Base-by-base conservation (phyloP, 2,797 vertebrate species). In the Platyrinchus mystaceus region DNA sequence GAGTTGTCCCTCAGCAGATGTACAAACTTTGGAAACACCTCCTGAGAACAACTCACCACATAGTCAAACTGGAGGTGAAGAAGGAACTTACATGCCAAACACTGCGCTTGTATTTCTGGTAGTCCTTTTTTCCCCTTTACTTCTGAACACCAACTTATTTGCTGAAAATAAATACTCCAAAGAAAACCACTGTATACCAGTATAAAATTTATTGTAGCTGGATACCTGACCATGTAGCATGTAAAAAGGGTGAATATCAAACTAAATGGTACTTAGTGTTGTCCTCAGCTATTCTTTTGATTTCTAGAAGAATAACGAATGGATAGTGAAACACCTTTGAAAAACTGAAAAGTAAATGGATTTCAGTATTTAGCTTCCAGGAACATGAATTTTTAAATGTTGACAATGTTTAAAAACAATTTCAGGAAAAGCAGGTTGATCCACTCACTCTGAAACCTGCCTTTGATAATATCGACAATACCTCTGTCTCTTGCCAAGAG, bases 81-180 rank as follows among this genome's bases (percentile, higher is more conserved):
- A 62, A 66, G 6, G 8, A 22, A 59, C 16, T 36, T 56, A 8
- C 0, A n/a, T 0, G 3, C 3, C 17, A 89, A 79, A 74, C 6
- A 10, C 24, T 21, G 9, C 6, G 28, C 4, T 24, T 90, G 2
- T 67, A 30, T 73, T 73, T 70, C 77, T 67, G n/a, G 4, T 47
- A 63, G 14, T 76, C 7, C 9, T 82, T 30, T 11, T 60, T 76
- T 69, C 41, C 32, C 18, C 14, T 73, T 90, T 89, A 30, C 9
- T 84, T 90, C 73, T 69, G 36, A 10, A 41, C 55, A 21, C 3
- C 12, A 59, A 28, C 2, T 44, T 74, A 22, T 8, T n/a, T 36
- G 20, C 8, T 88, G 50, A 77, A 74, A 76, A 74, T 5, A 56
- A 68, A 49, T 60, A 56, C 14, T 9, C 22, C 76, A 37, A 47